A percentile compares a stretch with the other conserved stretches of the same genome.
These are phyloP conservation scores for Tragelaphus scriptus DNA, from an alignment of 2,113 vertebrate species.

Conservation along the genomic window DNA sequence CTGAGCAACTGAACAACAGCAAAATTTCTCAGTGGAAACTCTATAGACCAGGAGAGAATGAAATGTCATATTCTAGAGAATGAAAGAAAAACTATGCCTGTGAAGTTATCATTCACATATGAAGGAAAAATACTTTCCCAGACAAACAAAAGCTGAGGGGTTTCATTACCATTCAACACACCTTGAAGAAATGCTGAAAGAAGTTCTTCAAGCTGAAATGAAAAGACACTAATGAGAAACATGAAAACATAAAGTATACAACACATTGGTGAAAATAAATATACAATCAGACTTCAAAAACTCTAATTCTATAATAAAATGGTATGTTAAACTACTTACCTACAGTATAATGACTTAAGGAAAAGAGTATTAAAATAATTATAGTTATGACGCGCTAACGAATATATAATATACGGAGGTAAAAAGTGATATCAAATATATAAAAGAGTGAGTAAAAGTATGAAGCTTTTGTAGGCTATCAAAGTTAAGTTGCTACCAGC, in stretches of 20 bases:
- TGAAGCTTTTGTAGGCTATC: neutral
- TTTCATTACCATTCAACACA: neutral
- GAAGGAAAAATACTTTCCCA: neutral
- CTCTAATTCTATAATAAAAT: neutral
- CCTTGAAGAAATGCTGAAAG: neutral
- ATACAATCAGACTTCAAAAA: neutral
- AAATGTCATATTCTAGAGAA: neutral
- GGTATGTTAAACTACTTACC: neutral
- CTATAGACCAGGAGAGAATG: neutral
- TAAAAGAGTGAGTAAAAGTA: neutral
- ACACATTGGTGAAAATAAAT: neutral
- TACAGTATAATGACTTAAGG: neutral
- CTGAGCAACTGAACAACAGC: neutral
- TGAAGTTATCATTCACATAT: neutral
- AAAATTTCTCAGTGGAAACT: neutral
- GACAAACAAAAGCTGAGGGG: neutral
- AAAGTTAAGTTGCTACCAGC: neutral
- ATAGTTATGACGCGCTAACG: neutral
- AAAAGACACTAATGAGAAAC: neutral
- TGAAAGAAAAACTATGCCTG: neutral
- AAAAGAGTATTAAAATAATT: slow-evolving; percentile 69
- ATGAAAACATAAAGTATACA: neutral
- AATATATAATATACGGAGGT: neutral
- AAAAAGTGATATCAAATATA: neutral
- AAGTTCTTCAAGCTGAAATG: neutral